Evolutionary conservation across 2,113 vertebrate genomes (phyloP).

Genomic region (Cebidichthys violaceus): DNA sequence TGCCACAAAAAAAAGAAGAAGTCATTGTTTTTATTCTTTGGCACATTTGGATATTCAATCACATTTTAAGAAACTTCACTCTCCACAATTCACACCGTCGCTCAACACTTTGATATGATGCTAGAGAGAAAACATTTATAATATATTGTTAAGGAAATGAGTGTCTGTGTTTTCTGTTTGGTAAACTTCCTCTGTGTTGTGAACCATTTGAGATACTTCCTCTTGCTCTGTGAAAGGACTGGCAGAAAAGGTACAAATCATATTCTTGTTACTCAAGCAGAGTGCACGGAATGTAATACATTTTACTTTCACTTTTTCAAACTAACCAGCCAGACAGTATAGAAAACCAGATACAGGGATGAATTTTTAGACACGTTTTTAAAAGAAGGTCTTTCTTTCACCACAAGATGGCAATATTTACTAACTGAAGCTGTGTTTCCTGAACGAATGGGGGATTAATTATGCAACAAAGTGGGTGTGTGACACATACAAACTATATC

Average conservation of each 20-base stretch:
- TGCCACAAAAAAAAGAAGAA: neutral
- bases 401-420: slow-evolving; percentile 65
- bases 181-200: slow-evolving; percentile 2
- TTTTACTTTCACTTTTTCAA: neutral
- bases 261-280: neutral
- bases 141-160: neutral
- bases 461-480: neutral
- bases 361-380: neutral
- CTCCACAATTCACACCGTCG: neutral
- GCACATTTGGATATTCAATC: neutral
- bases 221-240: neutral
- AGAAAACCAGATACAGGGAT: neutral
- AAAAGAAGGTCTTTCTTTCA: neutral
- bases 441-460: neutral
- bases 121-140: neutral
- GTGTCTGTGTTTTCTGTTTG: neutral
- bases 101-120: neutral
- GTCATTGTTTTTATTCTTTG: neutral
- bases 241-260: fast-evolving
- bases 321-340: neutral
- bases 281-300: neutral
- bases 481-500: neutral
- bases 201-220: slow-evolving; percentile 24
- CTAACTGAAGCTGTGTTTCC: neutral
- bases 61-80: neutral